phyloP scores from a whole-genome alignment of 1,140 invertebrate genomes.

The Pollicipes pollicipes region DNA sequence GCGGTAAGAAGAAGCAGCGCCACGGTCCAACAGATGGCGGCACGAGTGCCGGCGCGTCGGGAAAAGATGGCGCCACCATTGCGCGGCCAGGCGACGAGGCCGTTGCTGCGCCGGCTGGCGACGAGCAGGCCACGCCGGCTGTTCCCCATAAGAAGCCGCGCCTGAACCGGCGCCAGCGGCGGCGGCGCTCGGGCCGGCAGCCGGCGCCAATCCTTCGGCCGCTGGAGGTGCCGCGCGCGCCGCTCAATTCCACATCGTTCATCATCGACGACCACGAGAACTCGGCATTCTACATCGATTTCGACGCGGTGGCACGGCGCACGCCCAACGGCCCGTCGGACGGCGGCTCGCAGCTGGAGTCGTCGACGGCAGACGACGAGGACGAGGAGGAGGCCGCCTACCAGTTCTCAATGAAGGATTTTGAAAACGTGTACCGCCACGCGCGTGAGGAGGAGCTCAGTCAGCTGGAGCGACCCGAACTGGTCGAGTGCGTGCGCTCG shows the following conservation, averaged over 20 bases:
- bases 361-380: slow-evolving; percentile 10
- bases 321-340: slow-evolving; percentile 12
- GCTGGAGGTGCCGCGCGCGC: slow-evolving; percentile 24
- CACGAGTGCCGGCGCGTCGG: no score
- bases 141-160: no score
- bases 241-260: slow-evolving; percentile 26
- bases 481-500: slow-evolving; percentile 11
- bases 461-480: slow-evolving; percentile 18
- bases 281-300: slow-evolving; percentile 20
- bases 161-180: no score
- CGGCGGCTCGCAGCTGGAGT: background rate
- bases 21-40: no score
- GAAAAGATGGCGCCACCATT: no score
- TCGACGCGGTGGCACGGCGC: slow-evolving; percentile 15
- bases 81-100: no score
- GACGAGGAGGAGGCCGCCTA: slow-evolving; percentile 11
- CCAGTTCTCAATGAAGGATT: slow-evolving; percentile 22
- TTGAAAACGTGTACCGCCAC: slow-evolving; percentile 23
- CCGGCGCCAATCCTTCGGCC: slow-evolving; percentile 20
- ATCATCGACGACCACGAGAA: slow-evolving; percentile 27
- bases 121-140: no score
- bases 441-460: slow-evolving; percentile 21
- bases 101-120: no score
- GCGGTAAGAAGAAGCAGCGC: no score
- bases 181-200: slow-evolving; percentile 6